Conservation (phyloP, 1,140 invertebrate species). For the Onthophagus taurus region DNA sequence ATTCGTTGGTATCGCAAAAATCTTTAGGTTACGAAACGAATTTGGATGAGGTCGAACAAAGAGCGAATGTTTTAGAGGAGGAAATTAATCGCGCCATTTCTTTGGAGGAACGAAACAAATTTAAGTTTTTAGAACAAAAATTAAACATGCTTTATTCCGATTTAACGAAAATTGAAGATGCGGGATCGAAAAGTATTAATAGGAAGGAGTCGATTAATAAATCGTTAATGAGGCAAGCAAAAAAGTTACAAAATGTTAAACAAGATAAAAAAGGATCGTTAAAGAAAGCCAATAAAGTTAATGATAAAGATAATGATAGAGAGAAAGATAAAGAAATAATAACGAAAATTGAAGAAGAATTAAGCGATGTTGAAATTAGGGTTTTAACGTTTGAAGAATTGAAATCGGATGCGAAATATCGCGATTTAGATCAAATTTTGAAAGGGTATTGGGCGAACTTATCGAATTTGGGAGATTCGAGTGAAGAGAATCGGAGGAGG, state of each 20-base stretch:
- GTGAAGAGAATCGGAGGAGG: conserved; percentile 6
- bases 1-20: background rate
- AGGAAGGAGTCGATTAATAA: conserved; percentile 9
- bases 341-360: conserved; percentile 5
- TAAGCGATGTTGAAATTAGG: conserved; percentile 5
- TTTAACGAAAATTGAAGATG: conserved; percentile 7
- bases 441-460: conserved; percentile 12
- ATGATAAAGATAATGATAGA: background rate
- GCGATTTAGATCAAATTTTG: conserved; percentile 9
- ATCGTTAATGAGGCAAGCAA: conserved; percentile 11
- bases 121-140: conserved; percentile 13
- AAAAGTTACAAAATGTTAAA: conserved; percentile 10
- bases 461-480: background rate
- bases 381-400: conserved; percentile 11
- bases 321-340: background rate
- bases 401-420: conserved; percentile 10
- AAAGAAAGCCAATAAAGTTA: background rate
- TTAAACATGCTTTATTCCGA: conserved; percentile 14
- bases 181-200: conserved; percentile 6
- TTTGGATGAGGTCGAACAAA: conserved; percentile 8
- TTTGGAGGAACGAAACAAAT: conserved; percentile 9
- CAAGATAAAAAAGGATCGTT: background rate
- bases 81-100: conserved; percentile 12
- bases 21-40: background rate
- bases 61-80: conserved; percentile 1